Conservation (phyloP, 2,888 invertebrate species). For the Campopleginae sp. region DNA sequence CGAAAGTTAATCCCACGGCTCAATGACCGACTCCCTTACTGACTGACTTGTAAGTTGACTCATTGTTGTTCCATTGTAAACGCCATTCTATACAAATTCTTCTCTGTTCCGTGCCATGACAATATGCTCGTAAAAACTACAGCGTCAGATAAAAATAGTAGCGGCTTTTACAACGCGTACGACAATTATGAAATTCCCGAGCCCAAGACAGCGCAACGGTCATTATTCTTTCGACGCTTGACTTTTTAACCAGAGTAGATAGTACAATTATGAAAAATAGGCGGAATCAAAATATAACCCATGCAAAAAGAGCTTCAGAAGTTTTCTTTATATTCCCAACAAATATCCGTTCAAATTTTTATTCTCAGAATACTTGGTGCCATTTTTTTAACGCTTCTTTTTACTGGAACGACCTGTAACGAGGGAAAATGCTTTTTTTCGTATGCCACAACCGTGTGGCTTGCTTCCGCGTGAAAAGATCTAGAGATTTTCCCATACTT, state of each 20-base stretch:
- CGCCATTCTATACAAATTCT: conserved; percentile 39
- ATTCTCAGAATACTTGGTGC: too few relatives aligned
- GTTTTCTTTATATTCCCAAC: too few relatives aligned
- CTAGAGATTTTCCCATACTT: too few relatives aligned
- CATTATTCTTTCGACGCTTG: conserved; percentile 66
- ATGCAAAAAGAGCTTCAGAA: neutral
- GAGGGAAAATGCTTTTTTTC: too few relatives aligned
- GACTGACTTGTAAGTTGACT: conserved; percentile 72
- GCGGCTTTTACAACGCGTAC: conserved; percentile 44
- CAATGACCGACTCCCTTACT: conserved; percentile 72
- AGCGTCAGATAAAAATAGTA: conserved; percentile 24
- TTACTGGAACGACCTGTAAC: too few relatives aligned
- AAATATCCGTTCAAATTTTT: too few relatives aligned
- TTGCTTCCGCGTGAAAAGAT: too few relatives aligned
- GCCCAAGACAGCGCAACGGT: conserved; percentile 47
- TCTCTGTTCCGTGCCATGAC: conserved; percentile 26
- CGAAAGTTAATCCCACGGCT: conserved; percentile 76
- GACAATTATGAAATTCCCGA: conserved; percentile 64
- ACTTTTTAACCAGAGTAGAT: neutral
- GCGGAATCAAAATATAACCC: neutral
- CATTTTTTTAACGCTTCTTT: too few relatives aligned
- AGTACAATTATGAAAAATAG: conserved; percentile 9
- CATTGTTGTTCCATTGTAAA: conserved; percentile 60
- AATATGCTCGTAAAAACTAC: conserved; percentile 53
- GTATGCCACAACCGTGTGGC: too few relatives aligned